phyloP scores from a whole-genome alignment of 1,140 invertebrate genomes.

The Zaprionus nigranus region DNA sequence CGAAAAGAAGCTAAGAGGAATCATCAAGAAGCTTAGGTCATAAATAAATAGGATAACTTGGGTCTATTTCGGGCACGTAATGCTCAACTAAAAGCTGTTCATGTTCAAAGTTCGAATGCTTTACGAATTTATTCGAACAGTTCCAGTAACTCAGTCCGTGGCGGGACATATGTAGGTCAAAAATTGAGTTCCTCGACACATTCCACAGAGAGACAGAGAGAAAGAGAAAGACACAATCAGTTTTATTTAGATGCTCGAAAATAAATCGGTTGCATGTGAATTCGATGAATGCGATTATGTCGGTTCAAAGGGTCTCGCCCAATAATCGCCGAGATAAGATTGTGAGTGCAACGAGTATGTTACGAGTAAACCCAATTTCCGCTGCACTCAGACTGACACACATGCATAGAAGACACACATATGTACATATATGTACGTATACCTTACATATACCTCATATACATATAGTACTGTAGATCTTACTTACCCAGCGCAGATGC shows the following conservation, averaged over 20 bases:
- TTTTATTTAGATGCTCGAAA: slow-evolving; percentile 59
- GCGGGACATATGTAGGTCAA: slow-evolving; percentile 67
- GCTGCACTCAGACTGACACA: slow-evolving; percentile 18
- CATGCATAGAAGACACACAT: neutral
- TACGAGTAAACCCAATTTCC: slow-evolving; percentile 32
- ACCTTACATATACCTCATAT: slow-evolving; percentile 8
- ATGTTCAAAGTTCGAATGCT: neutral
- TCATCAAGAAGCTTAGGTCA: slow-evolving; percentile 1
- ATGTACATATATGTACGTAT: neutral
- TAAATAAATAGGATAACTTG: neutral
- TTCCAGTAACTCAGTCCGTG: neutral
- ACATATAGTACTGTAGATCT: neutral
- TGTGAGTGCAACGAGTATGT: slow-evolving; percentile 12
- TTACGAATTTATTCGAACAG: neutral
- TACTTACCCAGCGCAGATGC: slow-evolving; percentile 60
- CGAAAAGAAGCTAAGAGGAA: neutral
- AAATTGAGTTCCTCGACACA: slow-evolving; percentile 39
- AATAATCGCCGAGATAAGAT: slow-evolving; percentile 64
- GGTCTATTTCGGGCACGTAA: slow-evolving; percentile 4
- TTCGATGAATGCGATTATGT: slow-evolving; percentile 56
- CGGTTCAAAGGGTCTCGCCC: slow-evolving; percentile 47
- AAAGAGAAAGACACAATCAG: slow-evolving; percentile 52
- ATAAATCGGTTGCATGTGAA: slow-evolving; percentile 51
- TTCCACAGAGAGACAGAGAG: slow-evolving; percentile 16
- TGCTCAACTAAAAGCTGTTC: neutral